Evolutionary conservation across 2,113 vertebrate species (phyloP), one percentile per base, ranked within the genome.

Genomic region (Elephas maximus): DNA sequence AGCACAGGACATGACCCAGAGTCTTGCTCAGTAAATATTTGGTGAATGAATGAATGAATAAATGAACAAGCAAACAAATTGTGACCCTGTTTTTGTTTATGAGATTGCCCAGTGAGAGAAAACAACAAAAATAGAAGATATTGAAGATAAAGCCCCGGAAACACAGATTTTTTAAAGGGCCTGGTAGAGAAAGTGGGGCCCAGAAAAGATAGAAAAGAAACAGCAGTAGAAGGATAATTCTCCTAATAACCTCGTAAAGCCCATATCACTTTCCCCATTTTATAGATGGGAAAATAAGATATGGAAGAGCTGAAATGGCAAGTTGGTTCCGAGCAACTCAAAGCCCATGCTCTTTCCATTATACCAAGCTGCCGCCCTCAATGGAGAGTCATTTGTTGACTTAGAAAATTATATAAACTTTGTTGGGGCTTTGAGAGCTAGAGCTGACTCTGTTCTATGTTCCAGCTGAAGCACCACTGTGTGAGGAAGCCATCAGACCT

Each of bases 401-500:
- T 80, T 71, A 28, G 51, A 24, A 28, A 44, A 76, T 71, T 80
- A 33, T 5, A 57, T 88, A 67, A 44, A 51, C 76, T 88, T 60
- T 88, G 10, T 28, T 77, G 77, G 45, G 63, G 8, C 79, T 62
- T 81, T 80, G 12, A 91, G 83, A 26, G 20, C 33, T 95, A 90
- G 83, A 26, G 20, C 33, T 95, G n/a, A 97, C 48, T 67, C 69
- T 96, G 60, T 51, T 48, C 60, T 89, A 28, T 95, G 92, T 98
- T 98, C 79, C 88, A 99, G 99, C 98, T 99, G 93, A 98, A 91
- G 79, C 97, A 99, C 76, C 99, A 99, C 89, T 90, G 87, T 89
- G 98, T 99, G 78, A 98, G 98, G 71, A 97, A 97, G 14, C 99
- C 99, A 0, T 98, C 98, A 2, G 99, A 99, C 26, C 98, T 99